Base-by-base conservation (phyloP, 2,113 vertebrate genomes). In the Mormyrus iriodes region DNA sequence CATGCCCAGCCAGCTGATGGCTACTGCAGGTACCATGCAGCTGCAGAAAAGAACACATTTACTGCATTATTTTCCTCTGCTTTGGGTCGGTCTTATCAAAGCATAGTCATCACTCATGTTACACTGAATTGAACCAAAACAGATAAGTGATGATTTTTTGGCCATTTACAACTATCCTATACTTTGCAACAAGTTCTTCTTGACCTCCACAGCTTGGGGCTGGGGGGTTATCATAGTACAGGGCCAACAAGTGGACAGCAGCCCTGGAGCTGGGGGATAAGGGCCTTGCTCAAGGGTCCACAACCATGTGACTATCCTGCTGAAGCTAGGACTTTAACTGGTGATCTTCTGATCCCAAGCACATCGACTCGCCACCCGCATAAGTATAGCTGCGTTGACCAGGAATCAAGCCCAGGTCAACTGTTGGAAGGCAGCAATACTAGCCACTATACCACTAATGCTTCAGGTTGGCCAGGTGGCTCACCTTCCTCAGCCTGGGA, bases 401-500 rank as follows among this genome's bases (percentile, higher is more conserved):
- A 3, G 12, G 49, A 51, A 51, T 51, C 49, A 51, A 51, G 15
- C 49, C 12, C 49, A 49, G 48, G 48, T 49, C 48, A 49, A 49
- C 6, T 15, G 27, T 13, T n/a, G 24, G 79, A 19, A 9, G 13
- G 31, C 49, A 51, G 12, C 12, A 3, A 55, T n/a, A 31, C 0
- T 12, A 44, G 31, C n/a, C 46, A 31, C 35, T 85, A 52, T 48
- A 2, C 49, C 24, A 52, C 51, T 4, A 19, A 4, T 19, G 10
- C 53, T 24, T 24, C 21, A n/a, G 55, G 21, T 27, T 9, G 42
- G 88, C 5, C 1, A 9, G 24, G 52, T 48, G 5, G 21, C 94
- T 94, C 88, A 98, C 97, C 96, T 97, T 94, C 96, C 85, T 94
- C 89, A 0, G 95, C 87, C 52, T 95, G 93, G 27, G 93, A 90